Conservation (phyloP, 2,888 invertebrate species). For the Tetragonisca angustula region DNA sequence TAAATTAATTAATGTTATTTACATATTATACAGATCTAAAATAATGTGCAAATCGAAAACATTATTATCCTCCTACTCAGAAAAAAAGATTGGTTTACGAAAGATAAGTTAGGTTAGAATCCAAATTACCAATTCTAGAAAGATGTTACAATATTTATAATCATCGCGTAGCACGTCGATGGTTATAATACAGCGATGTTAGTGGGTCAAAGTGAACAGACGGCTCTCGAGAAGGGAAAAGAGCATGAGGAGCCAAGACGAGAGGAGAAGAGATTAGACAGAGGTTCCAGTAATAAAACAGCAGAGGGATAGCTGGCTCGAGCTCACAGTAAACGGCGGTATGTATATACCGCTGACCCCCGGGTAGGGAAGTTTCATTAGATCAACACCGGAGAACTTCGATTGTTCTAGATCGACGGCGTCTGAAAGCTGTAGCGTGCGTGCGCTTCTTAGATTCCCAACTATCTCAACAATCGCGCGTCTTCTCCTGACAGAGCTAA, state of each 20-base stretch:
- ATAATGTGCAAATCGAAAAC: no score
- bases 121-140: no score
- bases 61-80: no score
- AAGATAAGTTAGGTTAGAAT: no score
- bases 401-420: conserved; percentile 15
- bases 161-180: no score
- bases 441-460: conserved; percentile 38
- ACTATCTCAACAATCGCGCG: conserved; percentile 23
- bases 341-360: not conserved
- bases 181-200: no score
- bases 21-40: no score
- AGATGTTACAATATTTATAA: no score
- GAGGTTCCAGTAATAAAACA: conserved; percentile 3
- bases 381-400: conserved; percentile 29
- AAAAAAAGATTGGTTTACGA: no score
- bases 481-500: conserved; percentile 16
- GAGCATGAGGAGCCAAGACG: not conserved
- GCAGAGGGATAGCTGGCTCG: not conserved
- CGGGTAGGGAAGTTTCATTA: conserved; percentile 36
- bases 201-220: not conserved
- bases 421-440: conserved; percentile 26
- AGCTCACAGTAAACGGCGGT: not conserved
- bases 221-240: not conserved
- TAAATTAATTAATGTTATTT: no score
- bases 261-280: not conserved